phyloP scores from a whole-genome alignment of 2,113 vertebrate species.

The Calidris pugnax region DNA sequence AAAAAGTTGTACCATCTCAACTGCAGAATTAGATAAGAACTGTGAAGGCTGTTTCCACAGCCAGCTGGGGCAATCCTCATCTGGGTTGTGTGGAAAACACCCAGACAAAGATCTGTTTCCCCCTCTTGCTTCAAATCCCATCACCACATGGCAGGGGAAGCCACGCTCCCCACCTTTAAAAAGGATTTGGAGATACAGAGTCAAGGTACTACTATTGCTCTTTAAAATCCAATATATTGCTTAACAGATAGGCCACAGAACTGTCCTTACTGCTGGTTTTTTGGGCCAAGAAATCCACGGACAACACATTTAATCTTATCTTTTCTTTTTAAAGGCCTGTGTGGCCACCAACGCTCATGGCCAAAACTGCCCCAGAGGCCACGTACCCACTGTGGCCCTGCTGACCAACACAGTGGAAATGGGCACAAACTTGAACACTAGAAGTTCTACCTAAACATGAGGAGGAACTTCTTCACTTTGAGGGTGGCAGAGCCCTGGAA shows the following conservation, averaged over 20 bases:
- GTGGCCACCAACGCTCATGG: rapidly evolving
- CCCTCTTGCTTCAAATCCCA: not conserved
- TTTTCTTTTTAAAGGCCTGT: not conserved
- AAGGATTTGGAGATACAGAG: not conserved
- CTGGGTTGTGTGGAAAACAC: not conserved
- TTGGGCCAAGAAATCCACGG: not conserved
- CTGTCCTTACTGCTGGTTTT: not conserved
- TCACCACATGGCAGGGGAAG: too few species aligned
- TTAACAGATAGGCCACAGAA: rapidly evolving
- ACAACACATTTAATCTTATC: not conserved
- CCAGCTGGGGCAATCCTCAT: not conserved
- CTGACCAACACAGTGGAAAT: not conserved
- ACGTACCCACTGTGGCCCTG: not conserved
- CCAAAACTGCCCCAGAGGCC: not conserved
- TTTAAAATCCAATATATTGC: not conserved
- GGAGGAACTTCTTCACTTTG: too few species aligned
- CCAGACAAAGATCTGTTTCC: not conserved
- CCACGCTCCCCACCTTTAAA: not conserved
- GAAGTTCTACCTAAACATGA: too few species aligned
- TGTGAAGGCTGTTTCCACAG: rapidly evolving
- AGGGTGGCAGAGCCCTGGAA: too few species aligned
- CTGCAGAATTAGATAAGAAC: not conserved
- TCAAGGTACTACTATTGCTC: not conserved
- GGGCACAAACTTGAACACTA: too few species aligned
- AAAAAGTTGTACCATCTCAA: not conserved